These are phyloP conservation scores for Scleropages formosus DNA, from an alignment of 2,797 vertebrate genomes.

Conservation along the genomic window DNA sequence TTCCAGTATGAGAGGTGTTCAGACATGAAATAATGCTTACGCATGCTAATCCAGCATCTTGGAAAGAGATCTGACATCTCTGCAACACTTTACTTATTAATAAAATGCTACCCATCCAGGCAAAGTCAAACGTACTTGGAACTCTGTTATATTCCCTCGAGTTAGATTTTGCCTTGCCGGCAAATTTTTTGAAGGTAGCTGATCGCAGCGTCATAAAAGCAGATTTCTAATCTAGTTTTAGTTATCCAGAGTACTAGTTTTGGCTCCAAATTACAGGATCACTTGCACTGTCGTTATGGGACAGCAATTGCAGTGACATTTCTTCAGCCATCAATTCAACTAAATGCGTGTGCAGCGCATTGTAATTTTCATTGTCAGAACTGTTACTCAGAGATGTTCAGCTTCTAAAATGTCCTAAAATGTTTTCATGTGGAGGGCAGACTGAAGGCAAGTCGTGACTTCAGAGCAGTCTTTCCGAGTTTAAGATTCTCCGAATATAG, in stretches of 20 bases:
- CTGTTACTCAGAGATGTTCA: conserved; percentile 13
- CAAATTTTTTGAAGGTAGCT: background rate
- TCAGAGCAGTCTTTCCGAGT: too few relatives aligned
- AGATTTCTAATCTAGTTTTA: conserved; percentile 8
- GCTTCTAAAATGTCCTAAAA: background rate
- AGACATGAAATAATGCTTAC: too few relatives aligned
- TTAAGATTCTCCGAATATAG: too few relatives aligned
- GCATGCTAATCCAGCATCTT: too few relatives aligned
- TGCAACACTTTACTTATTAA: too few relatives aligned
- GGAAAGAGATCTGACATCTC: too few relatives aligned
- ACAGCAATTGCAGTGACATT: conserved; percentile 27
- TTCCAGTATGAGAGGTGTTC: too few relatives aligned
- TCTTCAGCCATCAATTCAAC: conserved; percentile 7
- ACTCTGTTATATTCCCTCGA: too few relatives aligned
- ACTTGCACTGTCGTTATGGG: conserved; percentile 18
- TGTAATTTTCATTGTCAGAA: conserved; percentile 17
- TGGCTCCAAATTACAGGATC: conserved; percentile 25
- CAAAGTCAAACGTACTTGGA: too few relatives aligned
- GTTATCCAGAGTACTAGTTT: conserved; percentile 11
- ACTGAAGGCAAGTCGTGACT: background rate
- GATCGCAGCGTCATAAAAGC: background rate
- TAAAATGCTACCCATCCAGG: too few relatives aligned
- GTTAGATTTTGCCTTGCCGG: too few relatives aligned
- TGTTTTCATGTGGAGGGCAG: background rate
- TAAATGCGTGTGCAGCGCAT: conserved; percentile 5